Base-by-base conservation (phyloP, 2,888 invertebrate genomes). In the Cataglyphis rosenhaueri region DNA sequence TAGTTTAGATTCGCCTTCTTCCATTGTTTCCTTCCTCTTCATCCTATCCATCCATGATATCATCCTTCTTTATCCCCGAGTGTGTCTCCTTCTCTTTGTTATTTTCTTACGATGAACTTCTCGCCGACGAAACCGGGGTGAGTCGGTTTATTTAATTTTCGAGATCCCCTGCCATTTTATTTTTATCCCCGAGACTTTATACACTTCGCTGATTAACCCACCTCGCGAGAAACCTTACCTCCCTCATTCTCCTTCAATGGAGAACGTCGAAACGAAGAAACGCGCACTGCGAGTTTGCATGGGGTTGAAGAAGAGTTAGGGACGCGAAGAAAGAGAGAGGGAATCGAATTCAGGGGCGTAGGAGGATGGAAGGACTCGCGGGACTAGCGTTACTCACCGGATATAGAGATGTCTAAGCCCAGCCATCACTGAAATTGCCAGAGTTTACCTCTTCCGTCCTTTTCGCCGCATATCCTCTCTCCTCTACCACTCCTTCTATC, bases 341-440 rank as follows among this genome's bases (percentile, higher is more conserved):
- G 87, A 82, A 81, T 87, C 78, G 87, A 88, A 89, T 87, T 88
- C 87, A 88, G 84, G 85, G 90, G 86, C 59, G 78, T 86, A 83
- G 81, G 82, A 78, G 83, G 21, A 87, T 89, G 84, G 89, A 84
- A 89, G 81, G 86, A 86, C 85, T 84, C 84, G 87, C 86, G 87
- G 84, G 86, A 85, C 86, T 90, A 87, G 87, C 91, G 91, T 92
- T 93, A 90, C 91, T 89, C 88, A 88, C 88, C 85, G 89, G 86
- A 91, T 91, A 91, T 91, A 91, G 91, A 91, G 89, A 92, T 89
- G 88, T 92, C 89, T 92, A 92, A 93, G 92, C 92, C 90, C 90
- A 90, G 91, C 93, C 92, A 93, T 94, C 94, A 93, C 92, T 91
- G 91, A 93, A 93, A 93, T 93, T 93, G 93, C 92, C 91, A 88